Evolutionary conservation across 2,888 invertebrate genomes (phyloP).

Genomic region (Lycaena phlaeas): DNA sequence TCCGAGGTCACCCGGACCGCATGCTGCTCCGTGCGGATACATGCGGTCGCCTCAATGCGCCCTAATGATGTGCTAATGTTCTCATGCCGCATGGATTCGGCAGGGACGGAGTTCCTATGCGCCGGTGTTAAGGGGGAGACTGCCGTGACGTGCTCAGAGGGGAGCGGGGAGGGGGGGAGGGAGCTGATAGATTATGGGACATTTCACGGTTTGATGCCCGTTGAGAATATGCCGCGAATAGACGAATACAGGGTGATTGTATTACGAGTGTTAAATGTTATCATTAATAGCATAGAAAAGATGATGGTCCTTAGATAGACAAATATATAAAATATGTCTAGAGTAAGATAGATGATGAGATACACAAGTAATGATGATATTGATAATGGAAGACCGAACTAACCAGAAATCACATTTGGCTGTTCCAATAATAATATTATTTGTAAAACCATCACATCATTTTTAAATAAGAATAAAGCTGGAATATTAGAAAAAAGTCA

Average conservation of each 20-base stretch:
- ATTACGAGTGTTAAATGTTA: too few relatives aligned
- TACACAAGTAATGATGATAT: too few relatives aligned
- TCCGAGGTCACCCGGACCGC: slow-evolving; percentile 18
- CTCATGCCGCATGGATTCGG: not conserved
- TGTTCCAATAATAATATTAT: too few relatives aligned
- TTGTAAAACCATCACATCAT: too few relatives aligned
- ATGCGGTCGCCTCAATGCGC: slow-evolving; percentile 14
- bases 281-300: too few relatives aligned
- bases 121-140: not conserved
- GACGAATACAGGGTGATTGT: slow-evolving; percentile 27
- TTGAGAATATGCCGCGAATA: slow-evolving; percentile 27
- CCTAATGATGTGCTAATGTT: slow-evolving; percentile 8
- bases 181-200: slow-evolving; percentile 25
- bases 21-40: slow-evolving; percentile 16
- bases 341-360: too few relatives aligned
- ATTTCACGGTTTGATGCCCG: slow-evolving; percentile 37
- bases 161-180: slow-evolving; percentile 9
- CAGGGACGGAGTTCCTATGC: not conserved
- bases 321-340: too few relatives aligned
- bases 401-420: too few relatives aligned
- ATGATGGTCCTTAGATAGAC: too few relatives aligned
- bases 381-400: too few relatives aligned
- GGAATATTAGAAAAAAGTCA: too few relatives aligned
- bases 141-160: slow-evolving; percentile 4
- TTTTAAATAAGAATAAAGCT: too few relatives aligned